These are phyloP conservation scores for Leiothrix lutea DNA, from an alignment of 2,113 vertebrate species.

Conservation along the genomic window DNA sequence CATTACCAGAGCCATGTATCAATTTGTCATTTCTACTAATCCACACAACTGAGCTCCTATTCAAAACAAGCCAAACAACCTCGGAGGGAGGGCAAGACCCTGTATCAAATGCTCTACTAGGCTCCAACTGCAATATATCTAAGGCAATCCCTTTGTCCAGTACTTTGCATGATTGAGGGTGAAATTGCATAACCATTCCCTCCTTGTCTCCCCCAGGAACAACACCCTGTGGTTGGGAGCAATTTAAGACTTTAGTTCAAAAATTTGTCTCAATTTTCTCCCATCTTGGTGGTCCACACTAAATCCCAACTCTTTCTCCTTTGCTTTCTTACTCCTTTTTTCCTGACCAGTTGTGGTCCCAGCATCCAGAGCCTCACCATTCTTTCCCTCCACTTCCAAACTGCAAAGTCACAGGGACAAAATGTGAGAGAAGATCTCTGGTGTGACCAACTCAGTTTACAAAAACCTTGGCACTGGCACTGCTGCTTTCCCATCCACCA, in stretches of 20 bases:
- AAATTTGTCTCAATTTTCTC: constrained; percentile 33
- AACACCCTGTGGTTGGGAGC: constrained; percentile 20
- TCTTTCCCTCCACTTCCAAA: not conserved
- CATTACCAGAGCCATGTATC: not conserved
- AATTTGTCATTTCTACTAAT: constrained; percentile 1
- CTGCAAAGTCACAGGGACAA: not conserved
- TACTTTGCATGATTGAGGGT: not conserved
- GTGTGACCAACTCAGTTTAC: not conserved
- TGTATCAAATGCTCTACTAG: not conserved
- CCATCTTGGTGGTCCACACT: constrained; percentile 7
- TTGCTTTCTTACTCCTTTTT: not conserved
- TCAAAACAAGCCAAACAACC: constrained; percentile 9
- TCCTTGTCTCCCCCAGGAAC: not conserved
- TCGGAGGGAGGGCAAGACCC: not conserved
- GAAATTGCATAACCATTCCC: not conserved
- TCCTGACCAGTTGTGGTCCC: not conserved
- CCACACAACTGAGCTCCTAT: not conserved
- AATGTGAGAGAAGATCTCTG: not conserved
- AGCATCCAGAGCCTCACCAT: not conserved
- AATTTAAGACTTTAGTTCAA: constrained; percentile 6
- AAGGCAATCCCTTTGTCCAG: not conserved
- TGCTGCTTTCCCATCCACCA: not conserved
- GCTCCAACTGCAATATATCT: constrained; percentile 29
- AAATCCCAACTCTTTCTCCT: not conserved
- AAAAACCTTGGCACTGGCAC: not conserved